Base-by-base conservation (phyloP, 2,888 invertebrate genomes). In the Asteroscopus sphinx region DNA sequence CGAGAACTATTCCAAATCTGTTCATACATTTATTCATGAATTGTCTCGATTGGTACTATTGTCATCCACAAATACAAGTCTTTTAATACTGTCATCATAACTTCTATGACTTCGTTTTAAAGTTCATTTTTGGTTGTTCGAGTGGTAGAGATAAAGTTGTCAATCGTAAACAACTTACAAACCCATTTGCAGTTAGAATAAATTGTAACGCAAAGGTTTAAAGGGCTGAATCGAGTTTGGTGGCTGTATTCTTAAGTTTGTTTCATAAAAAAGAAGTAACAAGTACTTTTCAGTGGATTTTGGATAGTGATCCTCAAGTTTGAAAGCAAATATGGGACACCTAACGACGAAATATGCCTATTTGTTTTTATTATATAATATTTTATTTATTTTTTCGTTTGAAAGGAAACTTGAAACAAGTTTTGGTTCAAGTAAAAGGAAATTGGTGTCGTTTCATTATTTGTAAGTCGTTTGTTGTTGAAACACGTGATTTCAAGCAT, bases 11-110 rank as follows among this genome's bases (percentile, higher is more conserved):
- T 80, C 66, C 15, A 73, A 73, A 77, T 66, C 75, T 75, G 71
- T 79, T 79, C 80, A 80, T 80, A 73, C 77, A 80, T 80, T 63
- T 75, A 80, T 80, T 79, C 76, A 80, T 79, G 76, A 72, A 70
- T 72, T 73, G 72, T 72, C 72, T 73, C 70, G 65, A 76, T 76
- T 79, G 80, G 67, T 69, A 70, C 73, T 64, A 78, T 80, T 80
- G 76, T 78, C 73, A 63, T 73, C 62, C 54, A 51, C 28, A 51
- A 49, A 54, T 44, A 54, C 76, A 66, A 67, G 28, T 16, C 41
- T 57, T 55, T 41, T 0, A 41, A 55, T 45, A 36, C 57, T 0
- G 7, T 12, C 15, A 4, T n/a, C 1, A 9, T 12, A 25, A 13
- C 32, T 17, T 16, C 41, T 63, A 49, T 0, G 0, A 0, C 17